Evolutionary conservation across 2,113 vertebrate species (phyloP), one percentile per base, ranked within the genome.

Genomic region (Sakesphorus luctuosus): DNA sequence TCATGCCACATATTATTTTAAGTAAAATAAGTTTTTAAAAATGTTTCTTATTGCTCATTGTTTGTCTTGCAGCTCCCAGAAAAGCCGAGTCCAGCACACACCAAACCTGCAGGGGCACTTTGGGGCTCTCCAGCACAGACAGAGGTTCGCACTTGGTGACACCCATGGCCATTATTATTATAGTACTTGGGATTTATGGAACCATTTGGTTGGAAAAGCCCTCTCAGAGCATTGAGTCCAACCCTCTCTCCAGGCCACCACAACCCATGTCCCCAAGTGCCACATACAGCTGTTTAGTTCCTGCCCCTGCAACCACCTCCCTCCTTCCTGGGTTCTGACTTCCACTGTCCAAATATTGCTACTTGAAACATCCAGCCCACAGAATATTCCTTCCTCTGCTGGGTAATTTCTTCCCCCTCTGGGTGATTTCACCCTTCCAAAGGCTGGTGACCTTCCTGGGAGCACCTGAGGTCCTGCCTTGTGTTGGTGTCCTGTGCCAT

Each of bases 81-180:
- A 29, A 16, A 53, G 53, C 63, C 35, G 62, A 1, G 6, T 11
- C 9, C 52, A 50, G 77, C n/a, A 10, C 2, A 5, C 18, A 8
- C 3, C 21, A 6, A 16, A 1, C 9, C 0, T 0, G 3, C n/a
- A 4, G 2, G 0, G 55, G 26, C 17, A 18, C n/a, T 26, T 23
- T 2, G 3, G 20, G 62, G 14, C 25, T 28, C 17, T 2, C 56
- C 56, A 2, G 1, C n/a, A 1, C 0, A 1, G 36, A 5, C 14
- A 15, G 56, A 25, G 69, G 69, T 28, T 83, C n/a, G 0, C 2
- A 10, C 38, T 29, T 5, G 2, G 2, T 13, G 53, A 3, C 6
- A 21, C 17, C 59, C 35, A 62, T 28, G 59, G 35, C 59, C 59
- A 62, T 38, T 38, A 6, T 62, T 62, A 24, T 6, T 40, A 5